Evolutionary conservation across 2,113 vertebrate genomes (phyloP), one percentile per base, ranked within the genome.

Genomic region (Chaenogobius annularis): DNA sequence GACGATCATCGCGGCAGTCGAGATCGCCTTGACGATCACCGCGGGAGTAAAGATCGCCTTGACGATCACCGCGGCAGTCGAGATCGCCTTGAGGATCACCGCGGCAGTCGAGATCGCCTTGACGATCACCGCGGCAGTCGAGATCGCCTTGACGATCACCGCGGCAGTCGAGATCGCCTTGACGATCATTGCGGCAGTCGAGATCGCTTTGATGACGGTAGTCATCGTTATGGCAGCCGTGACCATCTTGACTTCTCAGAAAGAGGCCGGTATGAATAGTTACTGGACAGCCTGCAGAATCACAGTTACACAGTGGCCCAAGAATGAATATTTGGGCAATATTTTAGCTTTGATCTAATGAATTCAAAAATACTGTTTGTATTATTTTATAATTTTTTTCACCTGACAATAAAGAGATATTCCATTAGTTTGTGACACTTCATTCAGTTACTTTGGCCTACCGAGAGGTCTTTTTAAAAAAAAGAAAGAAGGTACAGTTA

Each of bases 201-300:
- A n/a, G 52, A 54, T 20, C 0, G 86, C 47, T 14, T 48, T 14
- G 47, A 48, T 17, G 47, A 48, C 3, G 47, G 47, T 48, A 17
- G 47, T 0, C 10, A 76, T 3, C 23, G 66, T 0, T 46, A 46
- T 46, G 72, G 84, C 0, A 81, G 76, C 2, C 35, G 70, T n/a
- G 50, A 88, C 47, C 50, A 59, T 0, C 85, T 82, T 0, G 74
- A 82, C 0, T 79, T 84, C 47, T 62, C 75, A 0, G 58, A 37
- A 35, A 15, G 47, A 0, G 69, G 61, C 7, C 50, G 10, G 0
- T 66, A 82, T 10, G 7, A 71, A 77, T 0, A 77, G 61, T 64
- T 66, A 0, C 69, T 82, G 10, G 46, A 73, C 43, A 52, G 19
- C 17, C 17, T 8, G 77, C 5, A 11, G 20, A 56, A 22, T 23